A percentile compares a stretch with the other conserved stretches of the same genome.
phyloP scores from a whole-genome alignment of 2,797 vertebrate genomes.

The Eidolon dupreanum region DNA sequence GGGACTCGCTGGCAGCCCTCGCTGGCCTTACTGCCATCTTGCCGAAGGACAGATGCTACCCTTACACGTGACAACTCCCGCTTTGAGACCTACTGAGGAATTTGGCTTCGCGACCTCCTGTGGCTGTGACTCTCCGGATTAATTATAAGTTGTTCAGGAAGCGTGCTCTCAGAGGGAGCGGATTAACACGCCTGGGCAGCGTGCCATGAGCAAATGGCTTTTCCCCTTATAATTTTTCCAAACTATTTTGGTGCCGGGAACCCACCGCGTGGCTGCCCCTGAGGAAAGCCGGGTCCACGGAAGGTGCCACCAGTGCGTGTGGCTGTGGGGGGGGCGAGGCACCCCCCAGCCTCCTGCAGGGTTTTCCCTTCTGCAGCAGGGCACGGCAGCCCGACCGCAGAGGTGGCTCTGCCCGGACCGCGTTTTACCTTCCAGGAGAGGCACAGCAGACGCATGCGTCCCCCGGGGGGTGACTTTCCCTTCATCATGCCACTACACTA shows the following conservation, averaged over 20 bases:
- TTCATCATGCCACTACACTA: not conserved
- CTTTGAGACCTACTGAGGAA: slow-evolving; percentile 20
- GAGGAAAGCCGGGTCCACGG: not conserved
- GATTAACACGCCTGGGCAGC: slow-evolving; percentile 50
- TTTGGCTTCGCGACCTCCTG: slow-evolving; percentile 23
- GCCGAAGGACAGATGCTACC: not conserved
- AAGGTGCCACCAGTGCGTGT: not conserved
- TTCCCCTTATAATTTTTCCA: slow-evolving; percentile 52
- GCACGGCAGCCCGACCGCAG: not conserved
- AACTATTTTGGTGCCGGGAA: slow-evolving; percentile 25
- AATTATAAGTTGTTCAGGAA: slow-evolving; percentile 63
- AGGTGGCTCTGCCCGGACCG: not conserved
- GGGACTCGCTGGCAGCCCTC: not conserved
- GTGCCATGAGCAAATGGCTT: slow-evolving; percentile 64
- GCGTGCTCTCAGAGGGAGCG: slow-evolving; percentile 7
- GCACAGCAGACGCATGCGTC: not conserved
- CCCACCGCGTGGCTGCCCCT: not conserved
- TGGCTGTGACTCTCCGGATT: not conserved
- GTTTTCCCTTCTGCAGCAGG: not conserved
- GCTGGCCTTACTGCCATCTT: not conserved
- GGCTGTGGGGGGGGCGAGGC: accelerated
- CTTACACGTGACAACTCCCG: not conserved
- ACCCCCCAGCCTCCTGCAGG: not conserved
- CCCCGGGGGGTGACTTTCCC: not conserved
- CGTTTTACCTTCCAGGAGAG: not conserved